Percentiles rank a stretch among this genome's conserved stretches.
These are phyloP conservation scores for Tachystola acroxantha DNA, from an alignment of 2,888 invertebrate genomes.

Conservation along the genomic window DNA sequence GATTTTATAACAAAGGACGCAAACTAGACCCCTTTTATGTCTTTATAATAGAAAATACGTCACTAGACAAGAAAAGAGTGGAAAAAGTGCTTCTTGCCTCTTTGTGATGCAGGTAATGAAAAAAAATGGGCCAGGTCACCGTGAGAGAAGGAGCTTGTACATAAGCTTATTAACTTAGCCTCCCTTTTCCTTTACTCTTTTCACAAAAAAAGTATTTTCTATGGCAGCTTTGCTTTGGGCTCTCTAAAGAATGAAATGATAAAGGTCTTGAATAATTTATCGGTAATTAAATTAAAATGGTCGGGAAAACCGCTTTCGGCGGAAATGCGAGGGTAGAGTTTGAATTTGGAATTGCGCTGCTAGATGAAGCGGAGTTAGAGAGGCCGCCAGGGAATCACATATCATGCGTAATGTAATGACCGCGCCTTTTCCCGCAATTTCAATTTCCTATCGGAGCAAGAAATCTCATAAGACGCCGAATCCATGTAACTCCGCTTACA, in stretches of 20 bases:
- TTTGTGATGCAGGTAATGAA: constrained; percentile 61
- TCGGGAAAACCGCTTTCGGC: neutral
- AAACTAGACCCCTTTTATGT: constrained; percentile 37
- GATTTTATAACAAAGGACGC: constrained; percentile 37
- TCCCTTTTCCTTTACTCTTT: constrained; percentile 32
- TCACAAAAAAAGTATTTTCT: constrained; percentile 30
- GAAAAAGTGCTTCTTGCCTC: constrained; percentile 38
- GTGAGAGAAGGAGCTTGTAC: constrained; percentile 42
- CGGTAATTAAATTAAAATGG: constrained; percentile 1
- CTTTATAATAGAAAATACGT: constrained; percentile 42
- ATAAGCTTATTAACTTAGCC: constrained; percentile 61
- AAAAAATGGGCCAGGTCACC: constrained; percentile 54
- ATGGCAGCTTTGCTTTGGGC: constrained; percentile 30
- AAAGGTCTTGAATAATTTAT: constrained; percentile 4
- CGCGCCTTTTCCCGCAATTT: constrained; percentile 9
- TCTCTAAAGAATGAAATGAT: constrained; percentile 19
- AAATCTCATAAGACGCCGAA: constrained; percentile 8
- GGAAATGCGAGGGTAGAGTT: neutral
- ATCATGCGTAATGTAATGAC: constrained; percentile 12
- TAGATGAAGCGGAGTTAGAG: constrained; percentile 4
- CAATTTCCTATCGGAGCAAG: constrained; percentile 7
- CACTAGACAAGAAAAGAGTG: constrained; percentile 40
- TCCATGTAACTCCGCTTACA: constrained; percentile 10
- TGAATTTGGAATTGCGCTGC: constrained; percentile 1
- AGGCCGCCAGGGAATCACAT: constrained; percentile 7